phyloP scores from a whole-genome alignment of 1,140 invertebrate genomes.

The Bombyx mori region ASM3026992v2 NC_085125.1:9508501-9509000 shows the following conservation, averaged over 20 bases:
- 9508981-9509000: too few species aligned
- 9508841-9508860: too few species aligned
- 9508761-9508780: constrained; percentile 65
- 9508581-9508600: not conserved
- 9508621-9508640: constrained; percentile 21
- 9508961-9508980: too few species aligned
- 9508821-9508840: too few species aligned
- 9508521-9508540: constrained; percentile 76
- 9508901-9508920: too few species aligned
- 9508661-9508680: constrained; percentile 73
- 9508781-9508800: too few species aligned
- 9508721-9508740: constrained; percentile 86
- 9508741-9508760: constrained; percentile 81
- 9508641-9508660: constrained; percentile 40
- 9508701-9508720: constrained; percentile 86
- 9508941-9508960: too few species aligned
- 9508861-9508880: too few species aligned
- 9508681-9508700: constrained; percentile 86
- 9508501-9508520: constrained; percentile 80
- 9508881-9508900: too few species aligned
- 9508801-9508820: too few species aligned
- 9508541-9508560: constrained; percentile 10
- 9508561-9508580: constrained; percentile 8
- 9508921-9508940: too few species aligned
- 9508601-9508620: constrained; percentile 3